phyloP scores from a whole-genome alignment of 2,113 vertebrate species.

The Bos javanicus region DNA sequence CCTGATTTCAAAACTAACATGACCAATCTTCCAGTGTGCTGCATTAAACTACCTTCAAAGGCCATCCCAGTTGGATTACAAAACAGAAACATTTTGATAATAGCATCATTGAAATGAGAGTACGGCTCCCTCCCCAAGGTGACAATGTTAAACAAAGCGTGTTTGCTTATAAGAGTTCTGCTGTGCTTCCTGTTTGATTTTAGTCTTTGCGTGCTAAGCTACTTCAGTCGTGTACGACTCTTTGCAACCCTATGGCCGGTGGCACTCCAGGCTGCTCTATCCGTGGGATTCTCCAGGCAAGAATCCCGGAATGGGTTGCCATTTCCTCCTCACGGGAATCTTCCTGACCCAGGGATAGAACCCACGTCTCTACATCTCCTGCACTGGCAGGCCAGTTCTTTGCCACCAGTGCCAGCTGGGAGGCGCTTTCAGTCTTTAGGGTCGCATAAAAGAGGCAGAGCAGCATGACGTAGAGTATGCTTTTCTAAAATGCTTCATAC shows the following conservation, averaged over 20 bases:
- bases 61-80: background rate
- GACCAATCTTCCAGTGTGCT: background rate
- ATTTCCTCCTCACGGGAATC: background rate
- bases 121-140: background rate
- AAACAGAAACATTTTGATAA: background rate
- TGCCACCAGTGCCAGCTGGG: background rate
- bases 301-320: background rate
- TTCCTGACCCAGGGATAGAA: background rate
- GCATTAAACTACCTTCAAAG: conserved; percentile 2
- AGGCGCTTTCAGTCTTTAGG: background rate
- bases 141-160: background rate
- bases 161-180: background rate
- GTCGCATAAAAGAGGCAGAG: background rate
- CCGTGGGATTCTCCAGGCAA: background rate
- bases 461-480: background rate
- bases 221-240: background rate
- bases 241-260: background rate
- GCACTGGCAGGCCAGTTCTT: background rate
- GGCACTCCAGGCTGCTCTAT: background rate
- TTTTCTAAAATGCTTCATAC: background rate
- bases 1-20: background rate
- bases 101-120: background rate
- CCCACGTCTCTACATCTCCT: background rate
- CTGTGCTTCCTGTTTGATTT: background rate
- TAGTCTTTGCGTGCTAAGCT: background rate